phyloP scores from a whole-genome alignment of 37 sponge, comb jelly and placozoan species.

The Ianthella basta region DNA sequence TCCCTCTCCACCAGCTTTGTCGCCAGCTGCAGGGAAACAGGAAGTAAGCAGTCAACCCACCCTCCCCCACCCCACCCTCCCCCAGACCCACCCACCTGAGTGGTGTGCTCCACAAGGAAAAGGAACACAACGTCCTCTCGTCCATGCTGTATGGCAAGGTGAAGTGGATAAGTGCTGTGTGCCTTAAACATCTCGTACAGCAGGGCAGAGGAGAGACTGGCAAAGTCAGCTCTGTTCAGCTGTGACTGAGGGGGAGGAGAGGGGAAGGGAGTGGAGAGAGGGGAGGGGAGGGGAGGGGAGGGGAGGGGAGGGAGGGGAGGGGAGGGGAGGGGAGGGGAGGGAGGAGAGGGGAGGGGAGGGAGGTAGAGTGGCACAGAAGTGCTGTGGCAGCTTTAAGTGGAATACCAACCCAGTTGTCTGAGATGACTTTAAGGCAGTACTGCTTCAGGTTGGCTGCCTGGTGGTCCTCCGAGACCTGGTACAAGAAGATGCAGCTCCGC shows the following conservation, averaged over 20 bases:
- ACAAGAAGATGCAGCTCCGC: constrained; percentile 85
- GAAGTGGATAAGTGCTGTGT: constrained; percentile 83
- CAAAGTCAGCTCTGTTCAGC: constrained; percentile 85
- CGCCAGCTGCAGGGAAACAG: constrained; percentile 54
- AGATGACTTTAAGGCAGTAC: constrained; percentile 90
- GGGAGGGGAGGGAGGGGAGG: too few species aligned
- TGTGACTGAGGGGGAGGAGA: constrained; percentile 44
- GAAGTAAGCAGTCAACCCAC: background rate
- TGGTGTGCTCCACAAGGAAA: constrained; percentile 86
- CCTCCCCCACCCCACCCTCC: too few species aligned
- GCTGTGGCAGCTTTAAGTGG: too few species aligned
- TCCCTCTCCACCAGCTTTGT: constrained; percentile 76
- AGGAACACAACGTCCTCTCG: constrained; percentile 94
- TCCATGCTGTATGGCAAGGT: constrained; percentile 89
- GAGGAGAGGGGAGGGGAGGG: too few species aligned
- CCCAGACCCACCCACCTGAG: constrained; percentile 47
- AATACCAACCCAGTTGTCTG: constrained; percentile 84
- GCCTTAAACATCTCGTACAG: constrained; percentile 97
- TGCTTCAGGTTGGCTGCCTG: constrained; percentile 73
- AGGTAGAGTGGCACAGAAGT: too few species aligned
- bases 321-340: too few species aligned
- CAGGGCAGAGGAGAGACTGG: constrained; percentile 77
- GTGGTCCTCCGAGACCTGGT: constrained; percentile 91
- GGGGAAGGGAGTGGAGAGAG: background rate
- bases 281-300: too few species aligned